phyloP scores from a whole-genome alignment of 2,113 vertebrate genomes.

The Calyptommatus sinebrachiatus region DNA sequence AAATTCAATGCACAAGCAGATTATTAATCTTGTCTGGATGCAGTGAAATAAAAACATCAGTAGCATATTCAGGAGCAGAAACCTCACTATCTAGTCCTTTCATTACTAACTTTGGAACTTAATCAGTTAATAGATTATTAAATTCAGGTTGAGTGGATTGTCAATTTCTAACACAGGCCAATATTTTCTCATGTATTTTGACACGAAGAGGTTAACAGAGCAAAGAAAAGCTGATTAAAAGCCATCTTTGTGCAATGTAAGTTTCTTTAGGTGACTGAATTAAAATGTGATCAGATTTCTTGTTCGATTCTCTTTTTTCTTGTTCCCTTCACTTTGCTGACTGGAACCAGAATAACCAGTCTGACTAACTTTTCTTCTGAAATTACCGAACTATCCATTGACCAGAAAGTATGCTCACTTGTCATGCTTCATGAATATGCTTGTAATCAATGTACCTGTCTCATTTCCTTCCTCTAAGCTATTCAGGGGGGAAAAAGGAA shows the following conservation, averaged over 20 bases:
- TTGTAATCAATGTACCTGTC: conserved; percentile 56
- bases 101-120: not conserved
- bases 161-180: rapidly evolving
- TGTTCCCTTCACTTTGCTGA: conserved; percentile 44
- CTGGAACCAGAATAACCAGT: conserved; percentile 51
- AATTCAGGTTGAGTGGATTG: not conserved
- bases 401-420: conserved; percentile 55
- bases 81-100: not conserved
- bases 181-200: conserved; percentile 10
- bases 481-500: conserved; percentile 37
- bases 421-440: conserved; percentile 61
- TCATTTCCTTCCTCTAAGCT: conserved; percentile 55
- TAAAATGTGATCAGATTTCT: conserved; percentile 47
- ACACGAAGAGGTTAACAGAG: conserved; percentile 2
- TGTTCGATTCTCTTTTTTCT: conserved; percentile 43
- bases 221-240: conserved; percentile 4
- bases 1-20: no score
- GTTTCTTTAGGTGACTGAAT: conserved; percentile 44
- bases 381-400: conserved; percentile 60
- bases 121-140: not conserved
- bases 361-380: conserved; percentile 61
- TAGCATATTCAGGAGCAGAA: not conserved
- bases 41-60: not conserved
- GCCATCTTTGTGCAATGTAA: not conserved
- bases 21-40: no score